Base-by-base conservation (phyloP, 2,797 vertebrate species). In the Muscicapa comitata region DNA sequence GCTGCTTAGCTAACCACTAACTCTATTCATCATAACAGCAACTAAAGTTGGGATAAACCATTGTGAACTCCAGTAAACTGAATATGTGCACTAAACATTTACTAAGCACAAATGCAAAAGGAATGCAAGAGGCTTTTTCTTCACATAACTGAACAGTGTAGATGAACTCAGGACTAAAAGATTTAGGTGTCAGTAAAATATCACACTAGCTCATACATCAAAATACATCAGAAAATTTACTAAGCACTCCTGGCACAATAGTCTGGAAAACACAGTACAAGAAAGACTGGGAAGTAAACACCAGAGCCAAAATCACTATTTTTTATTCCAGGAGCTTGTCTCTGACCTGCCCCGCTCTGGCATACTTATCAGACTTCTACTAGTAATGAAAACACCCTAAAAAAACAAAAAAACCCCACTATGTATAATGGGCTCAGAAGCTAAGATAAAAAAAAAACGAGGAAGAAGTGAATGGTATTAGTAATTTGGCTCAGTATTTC, bases 321-420 rank as follows among this genome's bases (percentile, higher is more conserved):
- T 79, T 83, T 82, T 18, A 43, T 53, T 83, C 10, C 17, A 58
- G 28, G 18, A 88, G 2, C 2, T 48, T 79, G 40, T 8, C 24
- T 71, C 25, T 63, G 6, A 67, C 24, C 26, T 50, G 5, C 3
- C 3, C 6, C 2, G 0, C 6, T 38, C 31, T 40, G 42, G 3
- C 23, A 83, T 9, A 68, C 4, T 48, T 65, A 31, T 24, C 65
- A n/a, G 33, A 62, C 7, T 53, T 66, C 7, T 57, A 26, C 2
- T 21, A 57, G 24, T 18, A 58, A 73, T 37, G 47, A 70, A 73
- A 65, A 7, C 6, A n/a, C 3, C 3, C 33, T 57, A 37, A 86
- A 88, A 35, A 38, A 51, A 2, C 7, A 6, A 24, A 62, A 20
- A 53, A 31, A 16, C 17, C 3, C 4, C 6, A 40, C 20, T 33